Evolutionary conservation across 37 sponge, comb jelly and placozoan species (phyloP).

Genomic region (Beroe ovata): DNA sequence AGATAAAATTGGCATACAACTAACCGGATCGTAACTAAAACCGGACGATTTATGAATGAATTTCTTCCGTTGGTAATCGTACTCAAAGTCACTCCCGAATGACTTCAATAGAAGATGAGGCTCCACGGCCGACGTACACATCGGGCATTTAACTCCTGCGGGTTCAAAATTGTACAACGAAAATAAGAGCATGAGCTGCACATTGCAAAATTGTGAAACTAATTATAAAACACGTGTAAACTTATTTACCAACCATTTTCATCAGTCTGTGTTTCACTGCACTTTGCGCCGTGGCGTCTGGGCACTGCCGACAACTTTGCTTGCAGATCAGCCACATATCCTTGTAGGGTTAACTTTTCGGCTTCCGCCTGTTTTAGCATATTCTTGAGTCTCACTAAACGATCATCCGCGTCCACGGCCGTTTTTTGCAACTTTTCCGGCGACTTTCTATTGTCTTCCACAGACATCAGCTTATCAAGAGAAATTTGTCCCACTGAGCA

Average conservation of each 20-base stretch:
- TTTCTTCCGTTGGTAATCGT: neutral
- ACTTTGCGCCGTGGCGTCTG: neutral
- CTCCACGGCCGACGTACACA: neutral
- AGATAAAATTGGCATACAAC: too few relatives aligned
- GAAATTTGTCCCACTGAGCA: neutral
- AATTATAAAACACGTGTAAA: too few relatives aligned
- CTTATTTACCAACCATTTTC: constrained; percentile 13
- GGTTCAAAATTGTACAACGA: neutral
- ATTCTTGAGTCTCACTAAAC: neutral
- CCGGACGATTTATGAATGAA: constrained; percentile 53
- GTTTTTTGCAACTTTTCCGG: neutral
- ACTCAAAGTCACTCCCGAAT: constrained; percentile 19
- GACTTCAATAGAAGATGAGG: constrained; percentile 22
- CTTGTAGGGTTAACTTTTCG: constrained; percentile 11
- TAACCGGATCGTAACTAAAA: constrained; percentile 39
- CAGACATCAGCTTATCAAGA: constrained; percentile 14
- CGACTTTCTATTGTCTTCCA: neutral
- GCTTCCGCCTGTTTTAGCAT: constrained; percentile 32
- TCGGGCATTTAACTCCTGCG: constrained; percentile 57
- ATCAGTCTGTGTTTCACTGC: constrained; percentile 20
- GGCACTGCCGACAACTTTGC: constrained; percentile 26
- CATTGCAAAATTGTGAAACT: neutral
- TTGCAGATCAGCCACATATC: constrained; percentile 59
- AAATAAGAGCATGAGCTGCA: neutral
- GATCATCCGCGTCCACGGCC: neutral